Conservation (phyloP, 2,113 vertebrate genomes). For the Strigops habroptila region DNA sequence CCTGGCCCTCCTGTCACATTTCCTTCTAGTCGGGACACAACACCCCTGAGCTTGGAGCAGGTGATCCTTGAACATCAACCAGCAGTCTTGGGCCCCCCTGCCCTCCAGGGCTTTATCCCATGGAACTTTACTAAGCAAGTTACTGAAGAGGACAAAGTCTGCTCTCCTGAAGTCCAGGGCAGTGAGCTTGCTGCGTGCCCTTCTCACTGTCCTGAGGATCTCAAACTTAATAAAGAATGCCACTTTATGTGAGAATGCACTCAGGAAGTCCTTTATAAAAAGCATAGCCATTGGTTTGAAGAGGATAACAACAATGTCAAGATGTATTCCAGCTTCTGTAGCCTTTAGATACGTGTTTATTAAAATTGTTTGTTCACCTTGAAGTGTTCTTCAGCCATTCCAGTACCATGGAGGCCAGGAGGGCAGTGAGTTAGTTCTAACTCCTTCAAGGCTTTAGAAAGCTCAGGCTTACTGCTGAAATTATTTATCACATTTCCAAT, state of each 20-base stretch:
- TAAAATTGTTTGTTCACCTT: slow-evolving; percentile 38
- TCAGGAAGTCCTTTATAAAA: background rate
- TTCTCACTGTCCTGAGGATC: background rate
- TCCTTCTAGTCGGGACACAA: background rate
- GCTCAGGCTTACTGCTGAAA: slow-evolving; percentile 72
- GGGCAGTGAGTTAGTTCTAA: slow-evolving; percentile 74
- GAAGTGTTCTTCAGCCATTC: slow-evolving; percentile 39
- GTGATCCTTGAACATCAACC: background rate
- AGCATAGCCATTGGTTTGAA: background rate
- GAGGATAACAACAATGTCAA: background rate
- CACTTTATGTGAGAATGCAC: background rate
- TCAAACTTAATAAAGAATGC: background rate
- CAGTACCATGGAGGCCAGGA: slow-evolving; percentile 31
- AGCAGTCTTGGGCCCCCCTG: background rate
- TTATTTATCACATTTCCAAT: slow-evolving; percentile 78
- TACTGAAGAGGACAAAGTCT: background rate
- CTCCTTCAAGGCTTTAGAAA: slow-evolving; percentile 63
- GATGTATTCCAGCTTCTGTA: background rate
- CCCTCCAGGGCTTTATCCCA: background rate
- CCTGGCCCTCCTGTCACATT: background rate
- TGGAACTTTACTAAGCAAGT: background rate
- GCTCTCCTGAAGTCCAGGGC: background rate
- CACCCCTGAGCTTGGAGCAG: background rate
- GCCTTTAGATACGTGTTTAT: background rate
- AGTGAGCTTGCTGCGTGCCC: background rate